phyloP scores from a whole-genome alignment of 2,113 vertebrate species.

The Trematocara unimaculatum region DNA sequence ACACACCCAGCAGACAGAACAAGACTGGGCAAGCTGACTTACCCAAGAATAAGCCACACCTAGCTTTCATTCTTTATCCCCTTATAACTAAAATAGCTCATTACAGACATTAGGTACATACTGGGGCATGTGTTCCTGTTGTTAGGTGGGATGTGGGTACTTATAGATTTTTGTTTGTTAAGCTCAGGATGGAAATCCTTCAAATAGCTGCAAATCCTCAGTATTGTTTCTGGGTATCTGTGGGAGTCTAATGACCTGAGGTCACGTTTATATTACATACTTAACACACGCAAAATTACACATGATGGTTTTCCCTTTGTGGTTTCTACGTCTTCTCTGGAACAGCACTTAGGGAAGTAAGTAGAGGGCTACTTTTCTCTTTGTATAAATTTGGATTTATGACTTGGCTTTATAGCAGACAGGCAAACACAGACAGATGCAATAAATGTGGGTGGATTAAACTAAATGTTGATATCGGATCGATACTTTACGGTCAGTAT shows the following conservation, averaged over 20 bases:
- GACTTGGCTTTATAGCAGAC: background rate
- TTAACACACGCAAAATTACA: background rate
- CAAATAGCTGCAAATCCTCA: background rate
- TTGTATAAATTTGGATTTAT: background rate
- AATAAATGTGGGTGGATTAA: background rate
- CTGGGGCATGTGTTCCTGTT: background rate
- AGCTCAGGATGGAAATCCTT: background rate
- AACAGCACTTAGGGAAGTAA: background rate
- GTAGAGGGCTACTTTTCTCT: background rate
- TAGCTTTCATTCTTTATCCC: background rate
- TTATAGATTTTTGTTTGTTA: background rate
- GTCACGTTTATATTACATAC: background rate
- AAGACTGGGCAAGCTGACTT: background rate
- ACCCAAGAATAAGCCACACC: background rate
- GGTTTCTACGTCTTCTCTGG: background rate
- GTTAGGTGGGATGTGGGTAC: background rate
- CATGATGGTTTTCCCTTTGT: background rate
- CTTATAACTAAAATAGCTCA: background rate
- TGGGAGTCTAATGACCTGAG: background rate
- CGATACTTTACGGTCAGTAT: background rate
- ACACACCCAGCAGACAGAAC: constrained; percentile 11
- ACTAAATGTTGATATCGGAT: background rate
- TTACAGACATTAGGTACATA: background rate
- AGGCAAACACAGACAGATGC: background rate
- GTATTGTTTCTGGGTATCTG: background rate